phyloP scores from a whole-genome alignment of 2,113 vertebrate genomes.

The Hippolais icterina region DNA sequence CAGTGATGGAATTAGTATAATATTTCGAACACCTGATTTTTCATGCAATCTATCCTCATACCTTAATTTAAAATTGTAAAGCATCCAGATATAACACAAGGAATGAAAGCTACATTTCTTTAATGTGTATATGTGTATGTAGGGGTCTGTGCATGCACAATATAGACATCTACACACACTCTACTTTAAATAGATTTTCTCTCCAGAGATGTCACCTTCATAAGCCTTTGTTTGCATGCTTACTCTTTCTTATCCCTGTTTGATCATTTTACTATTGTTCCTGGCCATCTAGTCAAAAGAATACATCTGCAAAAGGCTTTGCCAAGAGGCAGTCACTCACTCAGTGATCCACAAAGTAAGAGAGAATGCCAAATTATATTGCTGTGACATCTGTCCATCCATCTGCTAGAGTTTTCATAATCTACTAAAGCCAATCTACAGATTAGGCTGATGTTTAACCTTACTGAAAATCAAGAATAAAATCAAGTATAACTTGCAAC shows the following conservation, averaged over 20 bases:
- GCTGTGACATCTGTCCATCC: constrained; percentile 76
- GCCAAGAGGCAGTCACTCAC: constrained; percentile 45
- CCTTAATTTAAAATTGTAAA: neutral
- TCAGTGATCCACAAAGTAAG: constrained; percentile 48
- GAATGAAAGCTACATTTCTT: neutral
- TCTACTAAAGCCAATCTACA: constrained; percentile 58
- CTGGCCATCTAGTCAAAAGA: neutral
- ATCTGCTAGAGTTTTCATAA: constrained; percentile 69
- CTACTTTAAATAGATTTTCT: neutral
- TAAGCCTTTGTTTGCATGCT: neutral
- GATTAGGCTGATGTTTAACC: constrained; percentile 43
- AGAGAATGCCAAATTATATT: constrained; percentile 67
- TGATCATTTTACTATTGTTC: constrained; percentile 2
- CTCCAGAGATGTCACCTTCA: neutral
- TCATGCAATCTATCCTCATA: neutral
- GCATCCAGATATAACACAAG: neutral
- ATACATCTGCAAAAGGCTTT: constrained; percentile 59
- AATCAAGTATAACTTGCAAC: neutral
- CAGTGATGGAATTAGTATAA: neutral
- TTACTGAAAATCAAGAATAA: constrained; percentile 10
- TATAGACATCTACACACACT: neutral
- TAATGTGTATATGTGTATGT: neutral
- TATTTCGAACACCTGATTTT: neutral
- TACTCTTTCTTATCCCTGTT: neutral
- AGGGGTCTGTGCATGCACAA: neutral